Percentiles rank a stretch among this genome's conserved stretches.
phyloP scores from a whole-genome alignment of 1,140 invertebrate genomes.

The Octopus bimaculoides region DNA sequence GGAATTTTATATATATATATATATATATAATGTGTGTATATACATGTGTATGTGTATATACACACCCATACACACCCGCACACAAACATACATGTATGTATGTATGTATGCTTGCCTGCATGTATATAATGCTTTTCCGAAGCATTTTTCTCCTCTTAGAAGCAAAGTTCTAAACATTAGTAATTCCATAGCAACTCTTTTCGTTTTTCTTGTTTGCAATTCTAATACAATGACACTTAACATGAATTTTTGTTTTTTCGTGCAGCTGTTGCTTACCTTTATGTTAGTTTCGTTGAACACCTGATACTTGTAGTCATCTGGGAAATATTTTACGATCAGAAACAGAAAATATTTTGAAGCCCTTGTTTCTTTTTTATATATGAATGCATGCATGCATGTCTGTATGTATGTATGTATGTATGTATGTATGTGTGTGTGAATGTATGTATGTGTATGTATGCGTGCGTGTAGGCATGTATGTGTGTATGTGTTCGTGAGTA shows the following conservation, averaged over 20 bases:
- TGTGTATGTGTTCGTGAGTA: background rate
- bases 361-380: background rate
- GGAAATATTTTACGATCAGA: too few relatives aligned
- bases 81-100: background rate
- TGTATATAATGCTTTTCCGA: background rate
- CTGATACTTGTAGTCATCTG: too few relatives aligned
- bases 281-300: too few relatives aligned
- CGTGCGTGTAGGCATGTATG: background rate
- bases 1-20: background rate
- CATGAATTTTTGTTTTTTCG: too few relatives aligned
- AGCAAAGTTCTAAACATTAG: too few relatives aligned
- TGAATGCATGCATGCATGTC: background rate
- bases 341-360: too few relatives aligned
- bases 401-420: conserved; percentile 3
- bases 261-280: too few relatives aligned
- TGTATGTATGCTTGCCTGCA: background rate
- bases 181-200: too few relatives aligned
- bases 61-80: background rate
- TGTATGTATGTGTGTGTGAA: conserved; percentile 7
- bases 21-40: background rate
- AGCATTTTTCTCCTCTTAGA: too few relatives aligned
- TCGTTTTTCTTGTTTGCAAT: too few relatives aligned
- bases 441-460: background rate
- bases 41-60: background rate
- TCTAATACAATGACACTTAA: too few relatives aligned